A percentile compares a stretch with the other conserved stretches of the same genome.
phyloP scores from a whole-genome alignment of 1,140 invertebrate genomes.

The Scylla paramamosain region DNA sequence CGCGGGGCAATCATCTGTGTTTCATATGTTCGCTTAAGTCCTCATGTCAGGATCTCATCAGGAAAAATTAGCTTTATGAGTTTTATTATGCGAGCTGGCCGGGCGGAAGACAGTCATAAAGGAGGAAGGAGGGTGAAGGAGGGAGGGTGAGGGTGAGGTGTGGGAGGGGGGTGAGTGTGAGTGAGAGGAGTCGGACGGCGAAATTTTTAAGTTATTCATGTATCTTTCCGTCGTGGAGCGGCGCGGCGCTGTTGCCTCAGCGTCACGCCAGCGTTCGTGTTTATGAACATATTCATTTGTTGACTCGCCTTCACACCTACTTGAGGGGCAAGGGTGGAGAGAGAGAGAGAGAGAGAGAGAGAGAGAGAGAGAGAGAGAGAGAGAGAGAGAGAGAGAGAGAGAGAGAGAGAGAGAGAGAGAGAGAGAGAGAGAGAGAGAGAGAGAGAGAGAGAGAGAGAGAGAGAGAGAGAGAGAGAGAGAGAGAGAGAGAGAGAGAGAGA shows the following conservation, averaged over 20 bases:
- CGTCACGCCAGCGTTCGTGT: conserved; percentile 31
- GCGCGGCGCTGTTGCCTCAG: conserved; percentile 25
- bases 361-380: not conserved
- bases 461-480: not conserved
- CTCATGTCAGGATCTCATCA: conserved; percentile 71
- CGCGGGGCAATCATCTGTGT: conserved; percentile 50
- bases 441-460: not conserved
- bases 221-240: conserved; percentile 44
- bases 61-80: conserved; percentile 73
- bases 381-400: not conserved
- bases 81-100: conserved; percentile 70
- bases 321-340: not conserved
- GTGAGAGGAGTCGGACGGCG: conserved; percentile 41
- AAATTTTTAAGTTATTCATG: conserved; percentile 69
- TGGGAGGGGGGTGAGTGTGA: no score
- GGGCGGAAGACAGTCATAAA: conserved; percentile 51
- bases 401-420: not conserved
- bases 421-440: not conserved
- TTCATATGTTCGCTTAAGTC: conserved; percentile 73
- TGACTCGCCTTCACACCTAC: conserved; percentile 56
- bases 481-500: not conserved
- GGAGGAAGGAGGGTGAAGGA: conserved; percentile 24
- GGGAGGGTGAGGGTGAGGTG: no score
- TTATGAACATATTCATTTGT: conserved; percentile 68
- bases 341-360: conserved; percentile 1